These are phyloP conservation scores for Siniperca undulata DNA, from an alignment of 2,797 vertebrate genomes.

Conservation along the genomic window DNA sequence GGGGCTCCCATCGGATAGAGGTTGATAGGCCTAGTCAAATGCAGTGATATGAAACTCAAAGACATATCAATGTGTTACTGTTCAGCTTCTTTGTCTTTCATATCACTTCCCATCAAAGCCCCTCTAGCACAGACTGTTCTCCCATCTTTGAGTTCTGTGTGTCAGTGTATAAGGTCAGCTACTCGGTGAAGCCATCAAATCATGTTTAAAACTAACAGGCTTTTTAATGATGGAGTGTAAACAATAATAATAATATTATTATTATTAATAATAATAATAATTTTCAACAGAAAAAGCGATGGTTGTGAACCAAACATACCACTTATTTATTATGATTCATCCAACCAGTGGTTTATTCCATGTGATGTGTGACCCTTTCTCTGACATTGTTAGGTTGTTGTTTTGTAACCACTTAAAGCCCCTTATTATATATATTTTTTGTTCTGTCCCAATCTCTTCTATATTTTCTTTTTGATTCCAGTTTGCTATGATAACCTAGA, in stretches of 20 bases:
- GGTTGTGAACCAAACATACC: conserved; percentile 59
- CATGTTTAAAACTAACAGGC: conserved; percentile 47
- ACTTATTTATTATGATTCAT: conserved; percentile 63
- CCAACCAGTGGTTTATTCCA: conserved; percentile 37
- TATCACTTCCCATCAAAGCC: conserved; percentile 55
- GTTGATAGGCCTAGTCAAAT: conserved; percentile 66
- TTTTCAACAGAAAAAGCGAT: conserved; percentile 38
- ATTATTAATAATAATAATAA: neutral
- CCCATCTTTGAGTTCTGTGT: conserved; percentile 49
- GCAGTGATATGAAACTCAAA: conserved; percentile 79
- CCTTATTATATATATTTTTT: neutral
- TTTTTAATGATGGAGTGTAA: conserved; percentile 41
- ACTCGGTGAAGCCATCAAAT: conserved; percentile 42
- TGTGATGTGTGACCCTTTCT: conserved; percentile 26
- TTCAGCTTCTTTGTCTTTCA: conserved; percentile 73
- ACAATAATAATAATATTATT: neutral
- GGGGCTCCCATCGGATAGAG: conserved; percentile 55
- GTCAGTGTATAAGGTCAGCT: conserved; percentile 42
- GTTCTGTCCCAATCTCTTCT: neutral
- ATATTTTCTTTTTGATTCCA: neutral
- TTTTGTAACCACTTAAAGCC: conserved; percentile 37
- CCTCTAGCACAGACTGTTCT: conserved; percentile 46
- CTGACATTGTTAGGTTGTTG: conserved; percentile 24
- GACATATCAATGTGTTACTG: conserved; percentile 67
- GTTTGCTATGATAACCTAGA: conserved; percentile 14